Base-by-base conservation (phyloP, 2,797 vertebrate genomes). In the Sebastes paucispinis region DNA sequence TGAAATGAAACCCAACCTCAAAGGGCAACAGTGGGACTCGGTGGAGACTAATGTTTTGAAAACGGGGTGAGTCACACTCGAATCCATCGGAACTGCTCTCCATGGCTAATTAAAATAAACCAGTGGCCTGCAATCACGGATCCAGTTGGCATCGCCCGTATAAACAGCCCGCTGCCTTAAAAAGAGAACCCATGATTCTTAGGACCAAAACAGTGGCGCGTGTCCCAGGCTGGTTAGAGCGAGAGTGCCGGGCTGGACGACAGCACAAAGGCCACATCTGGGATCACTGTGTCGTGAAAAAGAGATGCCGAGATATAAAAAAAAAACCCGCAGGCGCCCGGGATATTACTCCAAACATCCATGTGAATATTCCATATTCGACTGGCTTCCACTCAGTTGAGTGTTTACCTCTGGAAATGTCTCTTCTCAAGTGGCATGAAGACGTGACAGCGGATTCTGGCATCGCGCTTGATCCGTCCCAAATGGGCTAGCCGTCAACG, bases 71-170 rank as follows among this genome's bases (percentile, higher is more conserved):
- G 91, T 92, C 91, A 93, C 86, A 83, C 83, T 87, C 67, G 81
- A 47, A 91, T 82, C 86, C 89, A 82, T 87, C 82, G 86, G 92
- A 92, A 92, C 91, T 89, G 80, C 82, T 91, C 91, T 93, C 91
- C 84, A 87, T 81, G 91, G 77, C 85, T 93, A 93, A 94, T 94
- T 93, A 89, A 94, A 88, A 89, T 85, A 90, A 93, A 92, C 89
- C 79, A 75, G 86, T 86, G 88, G 80, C 87, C 84, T 85, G 76
- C 85, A 85, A 90, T 93, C 90, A 92, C 6, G 65, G 83, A 80
- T 88, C 86, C 88, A 87, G 74, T 82, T 94, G 92, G 92, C 88
- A 82, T 12, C 1, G 43, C 13, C 67, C 77, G 6, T 87, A 91
- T 94, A 94, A 91, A 94, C 93, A 91, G 74, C 67, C 24, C 27